Conservation (phyloP, 2,797 vertebrate species). For the Scolopax bukidnonensis region DNA sequence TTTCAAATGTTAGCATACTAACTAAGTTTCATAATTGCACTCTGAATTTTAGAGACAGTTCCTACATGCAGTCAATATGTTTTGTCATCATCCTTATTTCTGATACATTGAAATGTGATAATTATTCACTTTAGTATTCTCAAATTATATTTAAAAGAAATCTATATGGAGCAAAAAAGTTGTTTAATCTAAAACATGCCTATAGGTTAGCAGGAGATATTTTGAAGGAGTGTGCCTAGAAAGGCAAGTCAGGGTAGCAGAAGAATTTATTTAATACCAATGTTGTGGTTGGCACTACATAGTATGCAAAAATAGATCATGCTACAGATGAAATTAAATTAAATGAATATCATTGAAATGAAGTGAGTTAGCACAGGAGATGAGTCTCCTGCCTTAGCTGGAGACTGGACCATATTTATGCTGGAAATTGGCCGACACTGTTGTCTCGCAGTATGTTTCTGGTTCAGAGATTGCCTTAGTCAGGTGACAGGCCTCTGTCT, state of each 20-base stretch:
- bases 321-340: background rate
- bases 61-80: background rate
- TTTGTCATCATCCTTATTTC: background rate
- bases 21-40: background rate
- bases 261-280: background rate
- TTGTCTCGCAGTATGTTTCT: background rate
- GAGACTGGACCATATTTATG: background rate
- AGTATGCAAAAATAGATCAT: background rate
- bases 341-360: background rate
- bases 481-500: background rate
- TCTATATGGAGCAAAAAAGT: rapidly evolving
- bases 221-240: background rate
- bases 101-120: background rate
- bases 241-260: background rate
- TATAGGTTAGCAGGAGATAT: background rate
- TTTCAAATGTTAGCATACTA: background rate
- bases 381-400: background rate
- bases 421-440: rapidly evolving
- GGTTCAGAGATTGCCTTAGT: background rate
- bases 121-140: background rate
- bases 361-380: background rate
- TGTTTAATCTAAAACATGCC: background rate
- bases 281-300: background rate
- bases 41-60: background rate
- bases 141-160: background rate